Evolutionary conservation across 2,888 invertebrate genomes (phyloP), one percentile per base, ranked within the genome.

Genomic region (Perizoma flavofasciatum): DNA sequence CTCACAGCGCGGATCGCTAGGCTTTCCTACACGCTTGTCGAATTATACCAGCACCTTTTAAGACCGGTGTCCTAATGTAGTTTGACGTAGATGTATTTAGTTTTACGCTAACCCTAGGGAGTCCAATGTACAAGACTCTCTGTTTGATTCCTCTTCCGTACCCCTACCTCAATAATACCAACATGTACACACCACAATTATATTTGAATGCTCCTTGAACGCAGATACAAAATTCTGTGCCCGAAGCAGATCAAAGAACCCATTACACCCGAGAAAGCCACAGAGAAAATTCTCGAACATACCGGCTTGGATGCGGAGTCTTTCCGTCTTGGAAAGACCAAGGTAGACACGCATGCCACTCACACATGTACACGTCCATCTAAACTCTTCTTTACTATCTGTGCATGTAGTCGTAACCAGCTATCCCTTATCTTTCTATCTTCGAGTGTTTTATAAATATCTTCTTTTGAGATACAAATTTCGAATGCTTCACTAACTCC

Each of bases 171-270:
- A 70, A 68, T 70, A 63, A 34, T 66, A 63, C 54, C 22, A 22
- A 57, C 58, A 39, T 37, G 33, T 54, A 58, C 69, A 79, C 74
- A 81, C 76, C 59, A 79, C 74, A 79, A 65, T 83, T 84, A 81
- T 77, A 79, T 81, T 78, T 79, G 74, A 89, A 81, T 89, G 85
- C 82, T 89, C 83, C 82, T 80, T 79, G 83, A 93, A 94, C 93
- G 94, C 96, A 98, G 98, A 96, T 99, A 99, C 96, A 98, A 98
- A 95, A 98, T 99, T 95, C 96, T 99, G 95, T 98, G 98, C 94
- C 97, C 98, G 90, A 96, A 96, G 92, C 95, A 93, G 88, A 88
- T 97, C 89, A 95, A 94, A 94, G 95, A 95, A 75, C 93, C 93
- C 75, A 94, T 94, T 87, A 92, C 95, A 71, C 93, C 95, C 69